Evolutionary conservation across 2,888 invertebrate genomes (phyloP), one percentile per base, ranked within the genome.

Genomic region (Elysia crispata): DNA sequence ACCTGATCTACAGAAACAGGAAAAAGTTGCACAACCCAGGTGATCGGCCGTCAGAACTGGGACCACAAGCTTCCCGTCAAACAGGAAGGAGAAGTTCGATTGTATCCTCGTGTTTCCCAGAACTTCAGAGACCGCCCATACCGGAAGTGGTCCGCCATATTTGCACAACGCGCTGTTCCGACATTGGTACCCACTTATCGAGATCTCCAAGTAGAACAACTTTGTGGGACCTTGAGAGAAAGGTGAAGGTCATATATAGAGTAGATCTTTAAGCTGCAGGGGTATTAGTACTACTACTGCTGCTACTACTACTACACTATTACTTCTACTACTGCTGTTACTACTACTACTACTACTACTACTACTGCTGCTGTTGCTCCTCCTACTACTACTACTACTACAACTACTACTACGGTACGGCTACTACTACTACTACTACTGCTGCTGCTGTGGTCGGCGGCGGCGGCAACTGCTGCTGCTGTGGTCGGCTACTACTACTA

Each of bases 141-240:
- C 75, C 82, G 28, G 78, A 33, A 18, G 50, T 54, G 8, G 74
- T 66, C 18, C 60, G 67, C 57, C 64, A 78, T 31, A 83, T 72
- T 15, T 79, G 81, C 15, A 77, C 69, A 3, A 86, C 77, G 6
- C 86, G 75, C 41, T 82, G 81, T 33, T 77, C 70, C 8, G 86
- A 85, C 84, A 86, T 84, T 1, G 86, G 85, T 0, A 86, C 83
- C 83, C 83, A 85, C 72, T 86, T 86, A 15, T 66, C 74, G 23
- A 78, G 72, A 31, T 86, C 86, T 1, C 86, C 86, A 28, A 85
- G 69, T 11, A 86, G 73, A 18, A 82, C 78, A 41, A 82, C 76
- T 28, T 82, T 76, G 13, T 66, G 54, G 18, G 30, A 25, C 25
- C 79, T 79, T 31, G 5, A 20, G 31, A 50, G n/a, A n/a, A n/a